Conservation (phyloP, 2,113 vertebrate species). For the Prolemur simus region DNA sequence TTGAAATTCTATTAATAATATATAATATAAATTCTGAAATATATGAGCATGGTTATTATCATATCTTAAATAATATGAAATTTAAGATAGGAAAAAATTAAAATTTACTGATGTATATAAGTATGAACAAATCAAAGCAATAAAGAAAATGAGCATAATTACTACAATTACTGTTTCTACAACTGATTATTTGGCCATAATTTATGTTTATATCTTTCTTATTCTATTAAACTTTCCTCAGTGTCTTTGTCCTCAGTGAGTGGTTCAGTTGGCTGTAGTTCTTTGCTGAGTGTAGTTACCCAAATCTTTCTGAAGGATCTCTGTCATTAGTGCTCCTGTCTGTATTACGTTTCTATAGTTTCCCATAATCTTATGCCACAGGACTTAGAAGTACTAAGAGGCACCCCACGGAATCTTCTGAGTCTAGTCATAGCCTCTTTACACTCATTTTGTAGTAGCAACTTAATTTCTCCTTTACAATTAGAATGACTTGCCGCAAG, state of each 20-base stretch:
- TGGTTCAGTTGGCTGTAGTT: neutral
- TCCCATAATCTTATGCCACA: neutral
- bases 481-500: neutral
- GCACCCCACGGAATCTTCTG: neutral
- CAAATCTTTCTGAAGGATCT: neutral
- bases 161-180: neutral
- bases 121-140: conserved; percentile 14
- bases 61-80: neutral
- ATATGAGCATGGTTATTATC: neutral
- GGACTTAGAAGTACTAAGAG: neutral
- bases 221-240: neutral
- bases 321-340: neutral
- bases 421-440: neutral
- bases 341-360: neutral
- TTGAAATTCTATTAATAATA: neutral
- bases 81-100: neutral
- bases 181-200: neutral
- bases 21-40: neutral
- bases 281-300: neutral
- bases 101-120: neutral
- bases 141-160: neutral
- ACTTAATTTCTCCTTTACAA: neutral
- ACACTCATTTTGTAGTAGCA: neutral
- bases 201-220: neutral
- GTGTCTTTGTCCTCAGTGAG: neutral